Conservation (phyloP, 2,797 vertebrate species). For the Tenualosa thibaudeaui region DNA sequence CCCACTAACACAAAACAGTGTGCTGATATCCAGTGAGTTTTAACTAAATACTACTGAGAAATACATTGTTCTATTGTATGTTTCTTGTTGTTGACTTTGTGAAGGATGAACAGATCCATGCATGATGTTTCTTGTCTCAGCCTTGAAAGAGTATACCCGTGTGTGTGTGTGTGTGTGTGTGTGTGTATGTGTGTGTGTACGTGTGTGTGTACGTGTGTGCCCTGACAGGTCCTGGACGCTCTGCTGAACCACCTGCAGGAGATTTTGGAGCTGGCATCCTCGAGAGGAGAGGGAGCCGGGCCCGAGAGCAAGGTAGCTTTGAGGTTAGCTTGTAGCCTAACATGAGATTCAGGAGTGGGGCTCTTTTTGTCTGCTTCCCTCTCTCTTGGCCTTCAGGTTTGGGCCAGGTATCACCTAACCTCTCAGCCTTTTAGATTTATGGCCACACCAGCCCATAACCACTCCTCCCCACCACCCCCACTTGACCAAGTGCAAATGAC, state of each 20-base stretch:
- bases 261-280: constrained; percentile 85
- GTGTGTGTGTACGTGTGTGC: not conserved
- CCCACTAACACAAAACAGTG: not conserved
- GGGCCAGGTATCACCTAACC: not conserved
- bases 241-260: constrained; percentile 88
- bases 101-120: not conserved
- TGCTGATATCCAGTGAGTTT: not conserved
- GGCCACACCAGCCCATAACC: not conserved
- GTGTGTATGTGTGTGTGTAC: not conserved
- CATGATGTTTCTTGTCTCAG: not conserved
- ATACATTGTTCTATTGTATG: not conserved
- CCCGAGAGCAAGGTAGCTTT: constrained; percentile 84
- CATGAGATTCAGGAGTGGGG: not conserved
- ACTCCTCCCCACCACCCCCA: not conserved
- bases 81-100: not conserved
- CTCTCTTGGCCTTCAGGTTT: not conserved
- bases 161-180: constrained; percentile 3
- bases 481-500: not conserved
- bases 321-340: constrained; percentile 15
- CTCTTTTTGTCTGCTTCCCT: not conserved
- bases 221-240: constrained; percentile 87
- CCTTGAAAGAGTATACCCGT: not conserved
- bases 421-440: not conserved
- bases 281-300: constrained; percentile 79
- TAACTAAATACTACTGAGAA: not conserved